These are phyloP conservation scores for Yponomeuta cagnagella DNA, from an alignment of 2,888 invertebrate genomes.

Conservation along the genomic window DNA sequence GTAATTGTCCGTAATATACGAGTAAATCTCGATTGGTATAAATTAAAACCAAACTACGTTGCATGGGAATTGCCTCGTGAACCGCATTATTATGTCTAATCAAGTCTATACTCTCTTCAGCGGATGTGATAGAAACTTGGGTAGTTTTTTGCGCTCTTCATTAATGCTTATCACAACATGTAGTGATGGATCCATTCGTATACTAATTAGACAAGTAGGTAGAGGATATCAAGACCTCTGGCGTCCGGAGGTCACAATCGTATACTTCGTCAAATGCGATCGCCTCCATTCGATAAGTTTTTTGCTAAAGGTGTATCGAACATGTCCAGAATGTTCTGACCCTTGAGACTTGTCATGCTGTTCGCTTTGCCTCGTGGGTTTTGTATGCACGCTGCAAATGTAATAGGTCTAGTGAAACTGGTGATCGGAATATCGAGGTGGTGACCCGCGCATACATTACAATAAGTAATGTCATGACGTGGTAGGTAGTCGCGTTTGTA, in stretches of 20 bases:
- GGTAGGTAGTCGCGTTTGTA: conserved; percentile 1
- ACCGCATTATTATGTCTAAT: too few relatives aligned
- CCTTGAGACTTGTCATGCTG: conserved; percentile 21
- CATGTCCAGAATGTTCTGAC: conserved; percentile 26
- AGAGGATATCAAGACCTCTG: conserved; percentile 13
- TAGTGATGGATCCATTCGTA: not conserved
- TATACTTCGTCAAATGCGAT: conserved; percentile 6
- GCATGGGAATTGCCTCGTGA: too few relatives aligned
- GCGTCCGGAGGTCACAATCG: conserved; percentile 13
- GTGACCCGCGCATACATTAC: conserved; percentile 64
- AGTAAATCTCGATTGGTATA: too few relatives aligned
- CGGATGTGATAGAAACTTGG: too few relatives aligned
- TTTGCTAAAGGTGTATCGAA: conserved; percentile 9
- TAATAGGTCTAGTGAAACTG: conserved; percentile 33
- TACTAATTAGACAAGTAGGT: not conserved
- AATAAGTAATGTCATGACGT: conserved; percentile 53
- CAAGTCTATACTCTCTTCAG: too few relatives aligned
- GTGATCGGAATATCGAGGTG: conserved; percentile 44
- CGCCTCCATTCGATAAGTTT: conserved; percentile 9
- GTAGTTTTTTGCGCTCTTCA: not conserved
- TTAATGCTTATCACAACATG: not conserved
- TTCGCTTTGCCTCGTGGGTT: conserved; percentile 22
- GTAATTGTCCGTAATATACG: too few relatives aligned
- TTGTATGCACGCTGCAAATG: conserved; percentile 22
- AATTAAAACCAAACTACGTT: too few relatives aligned